A percentile compares a stretch with the other conserved stretches of the same genome.
Evolutionary conservation across 2,113 vertebrate species (phyloP).

Genomic region (Chloropsis hardwickii): DNA sequence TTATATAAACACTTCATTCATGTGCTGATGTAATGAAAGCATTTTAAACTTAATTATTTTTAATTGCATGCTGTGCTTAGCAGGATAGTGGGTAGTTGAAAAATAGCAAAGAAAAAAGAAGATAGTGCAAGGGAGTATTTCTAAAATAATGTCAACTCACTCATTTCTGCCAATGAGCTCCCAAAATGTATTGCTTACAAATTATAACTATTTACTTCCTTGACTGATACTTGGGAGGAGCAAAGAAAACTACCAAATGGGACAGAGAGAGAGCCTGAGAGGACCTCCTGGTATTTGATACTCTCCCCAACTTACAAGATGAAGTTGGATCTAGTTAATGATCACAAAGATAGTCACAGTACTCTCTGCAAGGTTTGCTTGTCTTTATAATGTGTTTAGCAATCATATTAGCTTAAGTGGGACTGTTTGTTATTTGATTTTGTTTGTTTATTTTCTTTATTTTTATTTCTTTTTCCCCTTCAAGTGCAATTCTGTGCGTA

Average conservation of each 20-base stretch:
- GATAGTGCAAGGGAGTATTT: background rate
- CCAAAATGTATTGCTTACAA: background rate
- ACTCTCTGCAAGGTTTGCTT: background rate
- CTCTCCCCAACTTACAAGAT: background rate
- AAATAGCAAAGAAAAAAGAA: background rate
- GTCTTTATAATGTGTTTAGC: background rate
- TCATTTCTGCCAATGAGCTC: background rate
- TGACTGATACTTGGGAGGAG: background rate
- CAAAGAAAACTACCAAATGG: background rate
- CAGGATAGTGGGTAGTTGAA: background rate
- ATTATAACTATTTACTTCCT: background rate
- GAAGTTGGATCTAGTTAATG: background rate
- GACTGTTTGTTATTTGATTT: background rate
- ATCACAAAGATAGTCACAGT: background rate
- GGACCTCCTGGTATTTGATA: background rate
- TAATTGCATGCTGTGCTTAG: background rate
- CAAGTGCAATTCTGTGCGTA: background rate
- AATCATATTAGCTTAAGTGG: background rate
- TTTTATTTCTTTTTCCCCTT: background rate
- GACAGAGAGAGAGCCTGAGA: background rate
- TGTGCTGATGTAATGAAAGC: background rate
- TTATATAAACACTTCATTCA: background rate
- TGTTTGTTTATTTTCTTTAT: background rate
- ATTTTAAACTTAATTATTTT: background rate
- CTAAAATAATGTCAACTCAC: background rate